Conservation (phyloP, 2,113 vertebrate genomes). For the Mustela nigripes region DNA sequence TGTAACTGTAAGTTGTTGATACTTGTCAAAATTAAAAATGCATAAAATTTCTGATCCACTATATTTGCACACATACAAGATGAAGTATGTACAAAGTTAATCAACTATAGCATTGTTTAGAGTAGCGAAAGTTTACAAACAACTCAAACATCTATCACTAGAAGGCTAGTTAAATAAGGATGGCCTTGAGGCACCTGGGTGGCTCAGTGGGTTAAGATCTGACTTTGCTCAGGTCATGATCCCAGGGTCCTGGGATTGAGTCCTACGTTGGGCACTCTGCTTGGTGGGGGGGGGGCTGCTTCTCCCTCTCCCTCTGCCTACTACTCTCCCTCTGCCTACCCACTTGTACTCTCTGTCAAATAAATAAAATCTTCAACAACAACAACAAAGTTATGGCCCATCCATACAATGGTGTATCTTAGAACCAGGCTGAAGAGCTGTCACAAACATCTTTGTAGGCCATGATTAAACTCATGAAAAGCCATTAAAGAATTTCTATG, state of each 20-base stretch:
- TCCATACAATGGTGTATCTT: background rate
- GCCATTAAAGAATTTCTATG: constrained; percentile 24
- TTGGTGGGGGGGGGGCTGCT: too few relatives aligned
- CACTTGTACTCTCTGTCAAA: too few relatives aligned
- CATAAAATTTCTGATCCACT: constrained; percentile 19
- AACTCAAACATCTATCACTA: background rate
- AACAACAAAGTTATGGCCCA: background rate
- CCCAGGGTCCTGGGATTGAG: too few relatives aligned
- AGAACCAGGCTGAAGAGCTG: background rate
- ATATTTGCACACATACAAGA: background rate
- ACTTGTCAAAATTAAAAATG: constrained; percentile 54
- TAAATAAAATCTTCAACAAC: background rate
- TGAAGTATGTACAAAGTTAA: constrained; percentile 3
- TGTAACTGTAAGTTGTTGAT: constrained; percentile 14
- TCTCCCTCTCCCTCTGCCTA: too few relatives aligned
- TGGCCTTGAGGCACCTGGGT: background rate
- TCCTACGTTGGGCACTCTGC: too few relatives aligned
- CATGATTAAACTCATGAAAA: constrained; percentile 22
- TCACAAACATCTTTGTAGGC: background rate
- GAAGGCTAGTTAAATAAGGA: constrained; percentile 32
- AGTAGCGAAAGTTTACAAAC: constrained; percentile 44
- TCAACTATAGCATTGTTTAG: background rate
- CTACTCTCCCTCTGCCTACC: too few relatives aligned
- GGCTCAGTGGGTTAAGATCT: background rate
- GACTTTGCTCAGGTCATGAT: background rate